A percentile compares a stretch with the other conserved stretches of the same genome.
phyloP scores from a whole-genome alignment of 2,888 invertebrate genomes.

The Diloba caeruleocephala region DNA sequence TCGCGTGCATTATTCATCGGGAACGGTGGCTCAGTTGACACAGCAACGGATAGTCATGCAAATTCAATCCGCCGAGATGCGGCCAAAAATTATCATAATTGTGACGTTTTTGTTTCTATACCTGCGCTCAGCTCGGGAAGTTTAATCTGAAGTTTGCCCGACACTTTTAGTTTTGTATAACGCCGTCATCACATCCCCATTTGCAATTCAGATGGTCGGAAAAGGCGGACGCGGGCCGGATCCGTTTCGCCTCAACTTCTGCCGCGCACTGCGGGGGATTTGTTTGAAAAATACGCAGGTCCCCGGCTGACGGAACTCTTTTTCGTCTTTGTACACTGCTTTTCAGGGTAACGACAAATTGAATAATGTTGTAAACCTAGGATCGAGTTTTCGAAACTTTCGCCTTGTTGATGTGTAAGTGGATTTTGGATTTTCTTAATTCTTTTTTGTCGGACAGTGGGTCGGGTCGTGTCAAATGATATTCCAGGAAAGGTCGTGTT shows the following conservation, averaged over 20 bases:
- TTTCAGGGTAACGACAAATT: constrained; percentile 79
- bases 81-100: constrained; percentile 87
- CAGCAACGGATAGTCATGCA: constrained; percentile 88
- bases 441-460: constrained; percentile 50
- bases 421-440: constrained; percentile 51
- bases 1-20: constrained; percentile 86
- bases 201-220: constrained; percentile 88
- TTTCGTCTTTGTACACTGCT: constrained; percentile 72
- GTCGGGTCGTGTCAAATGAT: constrained; percentile 16
- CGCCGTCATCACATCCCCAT: constrained; percentile 84
- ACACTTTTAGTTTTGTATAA: constrained; percentile 88
- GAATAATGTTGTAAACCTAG: constrained; percentile 75
- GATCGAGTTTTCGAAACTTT: constrained; percentile 58
- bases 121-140: constrained; percentile 78
- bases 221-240: constrained; percentile 78
- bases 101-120: constrained; percentile 88
- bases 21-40: constrained; percentile 86
- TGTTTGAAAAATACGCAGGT: constrained; percentile 84
- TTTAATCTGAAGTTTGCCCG: constrained; percentile 88
- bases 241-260: constrained; percentile 77
- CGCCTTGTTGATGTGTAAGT: constrained; percentile 46
- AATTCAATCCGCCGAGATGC: constrained; percentile 87
- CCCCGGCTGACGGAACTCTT: constrained; percentile 65
- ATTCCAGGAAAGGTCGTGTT: constrained; percentile 34
- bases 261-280: constrained; percentile 70